phyloP scores from a whole-genome alignment of 1,140 invertebrate species.

The Dendroctonus ponderosae region DNA sequence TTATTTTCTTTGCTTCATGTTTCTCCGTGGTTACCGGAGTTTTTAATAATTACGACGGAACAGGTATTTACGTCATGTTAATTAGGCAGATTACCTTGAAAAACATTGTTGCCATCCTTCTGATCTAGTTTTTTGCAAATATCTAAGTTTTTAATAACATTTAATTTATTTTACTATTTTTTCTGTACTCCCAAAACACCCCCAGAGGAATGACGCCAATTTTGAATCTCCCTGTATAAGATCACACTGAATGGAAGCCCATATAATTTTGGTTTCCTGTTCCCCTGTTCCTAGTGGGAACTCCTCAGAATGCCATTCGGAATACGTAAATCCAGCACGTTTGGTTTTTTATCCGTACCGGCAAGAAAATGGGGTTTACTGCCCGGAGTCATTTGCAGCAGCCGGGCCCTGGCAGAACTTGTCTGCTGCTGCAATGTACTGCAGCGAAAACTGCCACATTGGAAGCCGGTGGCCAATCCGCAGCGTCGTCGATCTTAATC shows the following conservation, averaged over 20 bases:
- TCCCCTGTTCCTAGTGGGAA: conserved; percentile 42
- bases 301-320: conserved; percentile 39
- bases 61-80: too few relatives aligned
- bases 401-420: conserved; percentile 45
- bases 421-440: conserved; percentile 48
- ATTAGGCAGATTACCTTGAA: too few relatives aligned
- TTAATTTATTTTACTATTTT: too few relatives aligned
- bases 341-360: conserved; percentile 41
- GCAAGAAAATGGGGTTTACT: conserved; percentile 35
- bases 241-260: neutral
- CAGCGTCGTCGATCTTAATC: conserved; percentile 38
- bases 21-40: too few relatives aligned
- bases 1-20: too few relatives aligned
- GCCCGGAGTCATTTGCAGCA: conserved; percentile 35
- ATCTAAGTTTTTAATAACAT: too few relatives aligned
- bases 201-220: too few relatives aligned
- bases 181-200: too few relatives aligned
- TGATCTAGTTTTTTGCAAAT: too few relatives aligned
- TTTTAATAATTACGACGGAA: too few relatives aligned
- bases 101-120: too few relatives aligned
- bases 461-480: conserved; percentile 46
- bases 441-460: conserved; percentile 48
- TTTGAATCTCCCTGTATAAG: too few relatives aligned
- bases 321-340: conserved; percentile 40
- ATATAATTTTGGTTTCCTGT: conserved; percentile 1